Percentiles rank a stretch among this genome's conserved stretches.
Conservation (phyloP, 2,888 invertebrate genomes). For the Eumerus sabulonum region DNA sequence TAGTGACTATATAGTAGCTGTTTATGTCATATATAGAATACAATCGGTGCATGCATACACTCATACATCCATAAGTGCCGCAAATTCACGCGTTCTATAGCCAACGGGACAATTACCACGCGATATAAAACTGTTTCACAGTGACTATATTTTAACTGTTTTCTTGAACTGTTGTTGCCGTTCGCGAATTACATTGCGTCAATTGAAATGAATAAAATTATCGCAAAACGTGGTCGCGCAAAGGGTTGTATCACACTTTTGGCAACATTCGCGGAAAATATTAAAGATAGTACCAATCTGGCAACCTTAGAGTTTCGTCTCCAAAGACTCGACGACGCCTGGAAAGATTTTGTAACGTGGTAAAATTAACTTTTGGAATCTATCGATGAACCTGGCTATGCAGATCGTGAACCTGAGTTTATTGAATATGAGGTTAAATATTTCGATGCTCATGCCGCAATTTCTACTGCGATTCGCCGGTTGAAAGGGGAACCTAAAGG, state of each 20-base stretch:
- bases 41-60: no score
- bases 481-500: not conserved
- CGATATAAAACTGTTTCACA: no score
- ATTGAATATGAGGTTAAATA: not conserved
- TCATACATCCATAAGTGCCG: no score
- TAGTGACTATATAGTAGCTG: no score
- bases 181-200: not conserved
- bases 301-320: slow-evolving; percentile 7
- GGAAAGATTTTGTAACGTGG: slow-evolving; percentile 5
- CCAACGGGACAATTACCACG: no score
- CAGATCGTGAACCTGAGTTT: not conserved
- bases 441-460: not conserved
- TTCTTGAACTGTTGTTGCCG: no score
- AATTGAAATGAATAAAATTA: slow-evolving; percentile 3
- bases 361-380: slow-evolving; percentile 3
- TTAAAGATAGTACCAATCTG: not conserved
- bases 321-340: slow-evolving; percentile 5
- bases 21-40: no score
- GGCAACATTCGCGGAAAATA: slow-evolving; percentile 1
- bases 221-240: slow-evolving; percentile 21
- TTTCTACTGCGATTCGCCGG: not conserved
- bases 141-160: no score
- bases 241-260: no score
- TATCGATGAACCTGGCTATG: not conserved
- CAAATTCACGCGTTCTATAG: no score